These are phyloP conservation scores for Chrysocyon brachyurus DNA, from an alignment of 2,797 vertebrate genomes.

Conservation along the genomic window DNA sequence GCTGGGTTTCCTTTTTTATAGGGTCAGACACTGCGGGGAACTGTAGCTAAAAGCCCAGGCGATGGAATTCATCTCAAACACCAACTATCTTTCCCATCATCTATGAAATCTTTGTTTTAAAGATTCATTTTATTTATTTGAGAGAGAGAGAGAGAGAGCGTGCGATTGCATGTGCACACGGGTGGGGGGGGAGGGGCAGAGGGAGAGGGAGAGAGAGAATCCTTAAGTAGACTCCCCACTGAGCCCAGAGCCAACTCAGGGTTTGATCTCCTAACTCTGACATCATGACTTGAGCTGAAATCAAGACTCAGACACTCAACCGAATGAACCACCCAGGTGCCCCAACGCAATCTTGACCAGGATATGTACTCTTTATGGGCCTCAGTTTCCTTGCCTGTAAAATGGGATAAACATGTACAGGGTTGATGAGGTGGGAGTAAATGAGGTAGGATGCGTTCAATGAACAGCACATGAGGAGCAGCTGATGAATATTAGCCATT, in stretches of 20 bases:
- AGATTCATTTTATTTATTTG: background rate
- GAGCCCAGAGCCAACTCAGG: background rate
- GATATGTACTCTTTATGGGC: background rate
- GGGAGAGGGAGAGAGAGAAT: background rate
- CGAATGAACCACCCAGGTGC: background rate
- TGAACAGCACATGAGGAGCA: background rate
- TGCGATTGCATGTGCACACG: too few species aligned
- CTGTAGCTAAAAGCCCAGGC: accelerated
- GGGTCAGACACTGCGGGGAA: accelerated
- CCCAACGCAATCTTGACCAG: background rate
- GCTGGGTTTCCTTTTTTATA: background rate
- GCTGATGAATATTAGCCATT: background rate
- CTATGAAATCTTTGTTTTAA: background rate
- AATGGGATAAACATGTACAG: background rate
- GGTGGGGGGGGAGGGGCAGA: background rate
- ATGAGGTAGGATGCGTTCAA: background rate
- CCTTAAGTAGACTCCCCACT: background rate
- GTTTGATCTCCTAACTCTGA: background rate
- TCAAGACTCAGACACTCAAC: background rate
- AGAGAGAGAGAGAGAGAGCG: background rate
- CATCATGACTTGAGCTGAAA: background rate
- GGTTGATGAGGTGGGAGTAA: too few species aligned
- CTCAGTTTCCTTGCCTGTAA: background rate
- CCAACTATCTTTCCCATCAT: background rate
- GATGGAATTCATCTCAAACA: background rate